These are phyloP conservation scores for Lucifuga dentata DNA, from an alignment of 2,113 vertebrate species.

Conservation along the genomic window DNA sequence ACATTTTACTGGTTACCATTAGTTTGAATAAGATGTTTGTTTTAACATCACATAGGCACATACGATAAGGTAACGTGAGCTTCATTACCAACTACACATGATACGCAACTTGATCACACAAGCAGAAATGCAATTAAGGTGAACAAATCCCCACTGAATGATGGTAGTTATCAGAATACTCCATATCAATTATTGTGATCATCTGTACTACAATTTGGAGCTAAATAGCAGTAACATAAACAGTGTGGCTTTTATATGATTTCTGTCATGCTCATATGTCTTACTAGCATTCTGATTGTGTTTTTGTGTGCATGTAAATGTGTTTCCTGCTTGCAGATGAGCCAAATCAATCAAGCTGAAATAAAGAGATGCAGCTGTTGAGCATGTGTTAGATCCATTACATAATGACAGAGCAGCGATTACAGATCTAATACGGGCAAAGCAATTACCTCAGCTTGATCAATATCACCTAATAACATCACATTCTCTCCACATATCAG, in stretches of 20 bases:
- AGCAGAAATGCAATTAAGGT: neutral
- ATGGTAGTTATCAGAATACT: neutral
- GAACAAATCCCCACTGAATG: neutral
- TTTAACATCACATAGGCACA: neutral
- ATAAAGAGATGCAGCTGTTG: slow-evolving; percentile 63
- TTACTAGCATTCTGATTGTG: slow-evolving; percentile 29
- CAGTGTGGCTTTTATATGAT: slow-evolving; percentile 13
- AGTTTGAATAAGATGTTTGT: neutral
- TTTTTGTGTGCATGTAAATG: slow-evolving; percentile 25
- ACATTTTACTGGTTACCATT: slow-evolving; percentile 5
- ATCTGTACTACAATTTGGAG: neutral
- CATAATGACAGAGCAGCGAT: slow-evolving; percentile 65
- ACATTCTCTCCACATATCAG: slow-evolving; percentile 59
- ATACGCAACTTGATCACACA: neutral
- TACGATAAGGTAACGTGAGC: neutral
- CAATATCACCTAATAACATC: slow-evolving; percentile 77
- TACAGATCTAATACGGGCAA: slow-evolving; percentile 64
- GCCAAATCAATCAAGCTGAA: slow-evolving; percentile 38
- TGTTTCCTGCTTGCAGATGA: slow-evolving; percentile 51
- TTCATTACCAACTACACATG: neutral
- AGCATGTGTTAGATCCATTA: slow-evolving; percentile 62
- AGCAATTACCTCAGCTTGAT: slow-evolving; percentile 69
- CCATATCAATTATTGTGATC: neutral
- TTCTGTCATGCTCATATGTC: slow-evolving; percentile 22
- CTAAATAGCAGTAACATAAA: slow-evolving; percentile 16